phyloP scores from a whole-genome alignment of 2,888 invertebrate genomes.

The Hirudinaria manillensis region DNA sequence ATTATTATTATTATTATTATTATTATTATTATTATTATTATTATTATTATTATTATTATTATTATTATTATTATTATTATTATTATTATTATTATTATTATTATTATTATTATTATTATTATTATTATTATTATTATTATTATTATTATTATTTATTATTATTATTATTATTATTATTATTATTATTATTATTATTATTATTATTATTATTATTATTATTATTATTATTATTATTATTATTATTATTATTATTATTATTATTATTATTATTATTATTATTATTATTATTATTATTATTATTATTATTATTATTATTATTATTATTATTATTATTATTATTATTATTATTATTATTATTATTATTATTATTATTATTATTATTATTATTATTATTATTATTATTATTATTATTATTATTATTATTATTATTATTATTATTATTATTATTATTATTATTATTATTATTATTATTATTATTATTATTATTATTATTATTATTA shows the following conservation, averaged over 20 bases:
- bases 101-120: too few species aligned
- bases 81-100: too few species aligned
- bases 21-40: too few species aligned
- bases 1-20: too few species aligned
- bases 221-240: conserved; percentile 19
- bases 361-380: conserved; percentile 23
- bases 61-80: too few species aligned
- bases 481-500: conserved; percentile 16
- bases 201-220: conserved; percentile 9
- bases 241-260: conserved; percentile 19
- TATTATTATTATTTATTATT: too few species aligned
- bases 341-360: conserved; percentile 19
- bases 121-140: too few species aligned
- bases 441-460: conserved; percentile 15
- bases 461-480: conserved; percentile 15
- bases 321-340: conserved; percentile 22
- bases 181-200: background rate
- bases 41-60: too few species aligned
- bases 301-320: conserved; percentile 13
- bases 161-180: background rate
- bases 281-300: conserved; percentile 24
- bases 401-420: conserved; percentile 20
- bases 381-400: conserved; percentile 19
- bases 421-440: conserved; percentile 18
- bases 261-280: conserved; percentile 22